phyloP scores from a whole-genome alignment of 2,797 vertebrate species.

The Microctenopoma stevenorrisi region DNA sequence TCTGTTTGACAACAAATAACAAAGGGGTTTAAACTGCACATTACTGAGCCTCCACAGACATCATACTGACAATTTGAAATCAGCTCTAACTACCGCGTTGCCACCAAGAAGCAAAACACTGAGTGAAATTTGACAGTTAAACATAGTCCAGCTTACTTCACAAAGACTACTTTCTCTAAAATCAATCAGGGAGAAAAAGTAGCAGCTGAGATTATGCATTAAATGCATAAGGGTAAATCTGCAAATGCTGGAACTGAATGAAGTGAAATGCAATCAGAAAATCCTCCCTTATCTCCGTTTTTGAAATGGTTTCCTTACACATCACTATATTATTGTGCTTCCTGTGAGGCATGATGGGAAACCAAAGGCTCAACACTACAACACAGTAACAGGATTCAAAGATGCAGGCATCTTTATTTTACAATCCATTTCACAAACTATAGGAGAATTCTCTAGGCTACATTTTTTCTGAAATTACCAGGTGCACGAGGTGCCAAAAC shows the following conservation, averaged over 20 bases:
- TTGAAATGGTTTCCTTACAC: constrained; percentile 33
- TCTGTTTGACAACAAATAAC: constrained; percentile 14
- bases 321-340: constrained; percentile 18
- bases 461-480: constrained; percentile 18
- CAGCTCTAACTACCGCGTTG: constrained; percentile 26
- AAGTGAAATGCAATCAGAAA: constrained; percentile 40
- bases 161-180: constrained; percentile 16
- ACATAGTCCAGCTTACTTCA: constrained; percentile 32
- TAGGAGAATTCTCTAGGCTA: constrained; percentile 16
- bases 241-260: constrained; percentile 29
- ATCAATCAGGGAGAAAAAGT: constrained; percentile 16
- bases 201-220: constrained; percentile 20
- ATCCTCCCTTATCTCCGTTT: constrained; percentile 31
- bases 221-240: constrained; percentile 34
- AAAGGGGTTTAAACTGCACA: background rate
- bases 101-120: constrained; percentile 5
- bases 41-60: background rate
- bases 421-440: constrained; percentile 43
- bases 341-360: constrained; percentile 23
- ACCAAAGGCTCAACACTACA: background rate
- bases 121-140: constrained; percentile 21
- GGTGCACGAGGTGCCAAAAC: constrained; percentile 27
- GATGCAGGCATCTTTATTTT: constrained; percentile 24
- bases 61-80: constrained; percentile 27
- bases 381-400: constrained; percentile 14